Evolutionary conservation across 1,140 invertebrate species (phyloP), one percentile per base, ranked within the genome.

Genomic region (Tetramorium simillimum): DNA sequence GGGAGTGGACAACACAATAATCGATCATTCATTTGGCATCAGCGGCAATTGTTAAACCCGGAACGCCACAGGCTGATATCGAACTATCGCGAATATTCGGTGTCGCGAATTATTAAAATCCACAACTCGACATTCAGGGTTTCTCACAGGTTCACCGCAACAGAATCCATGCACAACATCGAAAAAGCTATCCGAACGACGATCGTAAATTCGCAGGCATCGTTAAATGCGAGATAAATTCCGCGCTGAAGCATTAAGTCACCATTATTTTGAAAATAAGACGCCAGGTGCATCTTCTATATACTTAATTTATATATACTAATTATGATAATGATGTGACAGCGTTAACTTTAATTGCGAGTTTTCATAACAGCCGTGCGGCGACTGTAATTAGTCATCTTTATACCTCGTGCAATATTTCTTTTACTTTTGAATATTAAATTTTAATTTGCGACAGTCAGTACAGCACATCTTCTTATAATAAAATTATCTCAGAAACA

Each of bases 271-370:
- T 40, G 14, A 58, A 76, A 43, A 60, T 58, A 77, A 43, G 75
- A 28, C 33, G 7, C 56, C 40, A 76, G 53, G 24, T 76, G 49
- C 28, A 53, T 51, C 40, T 51, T 14, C 21, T 28, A 73, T 21
- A 2, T 37, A 12, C 33, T 37, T 69, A 69, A 86, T 87, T 87
- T 87, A 77, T 49, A 53, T 62, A 87, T 62, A 53, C 86, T 86
- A 77, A 87, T 76, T 65, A 21, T 49, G 58, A 53, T 63, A 86
- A n/a, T 40, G 60, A 24, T 51, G 7, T 18, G 49, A 3, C 40
- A 24, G 67, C n/a, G 14, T 51, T 53, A 73, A 73, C 28, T 6
- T 53, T 77, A 40, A 76, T 43, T 9, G 16, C 37, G 6, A n/a
- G 14, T 43, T n/a, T 37, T 7, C 70, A 33, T n/a, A 62, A 1